Percentiles rank a stretch among this genome's conserved stretches.
phyloP scores from a whole-genome alignment of 1,140 invertebrate species.

The Pristionchus pacificus region DNA sequence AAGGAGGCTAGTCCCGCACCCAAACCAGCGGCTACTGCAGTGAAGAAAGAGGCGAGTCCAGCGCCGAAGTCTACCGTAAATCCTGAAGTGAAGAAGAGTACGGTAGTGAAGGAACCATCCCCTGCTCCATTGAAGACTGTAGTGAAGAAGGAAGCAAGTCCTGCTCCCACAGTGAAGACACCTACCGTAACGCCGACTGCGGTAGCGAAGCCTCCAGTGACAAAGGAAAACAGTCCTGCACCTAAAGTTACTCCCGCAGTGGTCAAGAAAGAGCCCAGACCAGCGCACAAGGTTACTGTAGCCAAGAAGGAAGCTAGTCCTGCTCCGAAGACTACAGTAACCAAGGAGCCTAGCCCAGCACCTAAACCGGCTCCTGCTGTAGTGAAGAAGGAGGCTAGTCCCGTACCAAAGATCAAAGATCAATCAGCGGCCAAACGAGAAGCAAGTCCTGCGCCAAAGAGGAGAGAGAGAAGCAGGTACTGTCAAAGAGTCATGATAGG shows the following conservation, averaged over 20 bases:
- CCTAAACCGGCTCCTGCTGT: not conserved
- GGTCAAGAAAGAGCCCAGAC: conserved; percentile 7
- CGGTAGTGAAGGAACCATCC: not conserved
- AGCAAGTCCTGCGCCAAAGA: not conserved
- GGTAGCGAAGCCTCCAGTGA: not conserved
- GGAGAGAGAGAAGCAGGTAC: not conserved
- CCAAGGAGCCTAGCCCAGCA: not conserved
- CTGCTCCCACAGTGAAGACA: too few relatives aligned
- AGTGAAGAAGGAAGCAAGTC: not conserved
- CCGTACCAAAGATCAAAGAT: not conserved
- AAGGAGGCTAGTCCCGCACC: not conserved
- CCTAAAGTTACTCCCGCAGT: not conserved
- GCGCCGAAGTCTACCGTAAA: not conserved
- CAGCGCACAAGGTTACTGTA: not conserved
- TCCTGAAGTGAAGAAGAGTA: not conserved
- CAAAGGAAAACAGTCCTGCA: not conserved
- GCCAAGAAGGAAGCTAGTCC: not conserved
- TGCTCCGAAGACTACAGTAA: not conserved
- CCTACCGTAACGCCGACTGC: conserved; percentile 3
- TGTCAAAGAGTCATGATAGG: too few relatives aligned
- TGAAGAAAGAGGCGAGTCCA: conserved; percentile 14
- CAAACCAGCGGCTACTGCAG: not conserved
- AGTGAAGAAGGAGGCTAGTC: conserved; percentile 11
- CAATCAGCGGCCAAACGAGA: not conserved
- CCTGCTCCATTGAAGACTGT: not conserved